These are phyloP conservation scores for Cryptocephalus primarius DNA, from an alignment of 2,888 invertebrate species.

Conservation along the genomic window DNA sequence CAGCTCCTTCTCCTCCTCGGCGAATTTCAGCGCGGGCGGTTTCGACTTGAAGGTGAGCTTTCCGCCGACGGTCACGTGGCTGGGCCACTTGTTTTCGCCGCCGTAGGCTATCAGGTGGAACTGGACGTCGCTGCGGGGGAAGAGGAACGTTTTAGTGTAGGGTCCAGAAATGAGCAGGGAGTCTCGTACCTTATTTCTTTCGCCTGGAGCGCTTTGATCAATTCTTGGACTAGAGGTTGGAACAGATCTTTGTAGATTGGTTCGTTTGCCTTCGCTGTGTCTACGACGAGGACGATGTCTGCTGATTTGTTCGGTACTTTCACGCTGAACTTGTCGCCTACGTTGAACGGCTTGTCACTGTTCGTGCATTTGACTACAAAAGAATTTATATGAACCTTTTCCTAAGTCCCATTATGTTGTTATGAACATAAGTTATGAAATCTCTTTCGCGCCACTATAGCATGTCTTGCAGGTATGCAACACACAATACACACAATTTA, in stretches of 20 bases:
- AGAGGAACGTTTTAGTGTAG: neutral
- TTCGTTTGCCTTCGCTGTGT: conserved; percentile 52
- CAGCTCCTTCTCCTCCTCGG: conserved; percentile 18
- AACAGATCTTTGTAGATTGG: conserved; percentile 52
- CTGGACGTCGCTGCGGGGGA: conserved; percentile 43
- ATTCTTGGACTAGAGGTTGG: conserved; percentile 47
- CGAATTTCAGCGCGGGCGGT: conserved; percentile 33
- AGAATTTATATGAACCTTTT: too few species aligned
- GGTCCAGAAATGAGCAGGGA: neutral
- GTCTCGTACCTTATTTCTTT: conserved; percentile 49
- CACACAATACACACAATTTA: too few species aligned
- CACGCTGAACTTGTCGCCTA: conserved; percentile 54
- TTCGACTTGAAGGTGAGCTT: conserved; percentile 41
- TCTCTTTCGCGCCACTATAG: neutral
- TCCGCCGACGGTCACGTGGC: conserved; percentile 44
- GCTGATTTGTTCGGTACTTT: conserved; percentile 63
- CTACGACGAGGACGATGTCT: conserved; percentile 70
- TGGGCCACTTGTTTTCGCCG: conserved; percentile 44
- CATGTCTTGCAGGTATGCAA: neutral
- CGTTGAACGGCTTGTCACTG: conserved; percentile 33
- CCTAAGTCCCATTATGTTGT: too few species aligned
- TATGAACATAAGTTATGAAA: too few species aligned
- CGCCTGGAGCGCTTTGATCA: conserved; percentile 48
- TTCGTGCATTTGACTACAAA: conserved; percentile 39
- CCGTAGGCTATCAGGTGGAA: conserved; percentile 49